Conservation (phyloP, 2,113 vertebrate species). For the Equus quagga region DNA sequence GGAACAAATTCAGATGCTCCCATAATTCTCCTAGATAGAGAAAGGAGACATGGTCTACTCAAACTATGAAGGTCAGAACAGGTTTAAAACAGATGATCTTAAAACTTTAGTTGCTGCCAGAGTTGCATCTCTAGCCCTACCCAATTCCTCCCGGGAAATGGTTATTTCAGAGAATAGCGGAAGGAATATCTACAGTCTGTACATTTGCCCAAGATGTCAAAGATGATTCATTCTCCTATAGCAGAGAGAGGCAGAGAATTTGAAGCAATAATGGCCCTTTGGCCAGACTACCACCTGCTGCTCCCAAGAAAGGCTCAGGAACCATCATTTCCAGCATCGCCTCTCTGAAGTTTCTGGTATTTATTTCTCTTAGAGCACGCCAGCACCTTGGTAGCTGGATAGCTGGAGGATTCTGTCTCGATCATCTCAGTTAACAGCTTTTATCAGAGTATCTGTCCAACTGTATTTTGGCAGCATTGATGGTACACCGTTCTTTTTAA, state of each 20-base stretch:
- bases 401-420: background rate
- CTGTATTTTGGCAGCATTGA: background rate
- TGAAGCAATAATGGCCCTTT: background rate
- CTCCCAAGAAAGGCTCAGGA: background rate
- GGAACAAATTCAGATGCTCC: background rate
- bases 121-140: background rate
- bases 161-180: background rate
- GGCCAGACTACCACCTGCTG: background rate
- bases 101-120: background rate
- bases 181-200: background rate
- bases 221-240: background rate
- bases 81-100: background rate
- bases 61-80: background rate
- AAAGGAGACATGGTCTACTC: background rate
- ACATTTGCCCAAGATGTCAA: background rate
- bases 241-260: background rate
- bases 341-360: conserved; percentile 9
- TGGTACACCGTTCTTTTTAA: background rate
- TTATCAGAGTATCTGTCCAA: background rate
- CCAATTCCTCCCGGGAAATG: background rate
- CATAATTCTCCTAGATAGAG: background rate
- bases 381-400: background rate
- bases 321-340: background rate
- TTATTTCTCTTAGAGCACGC: background rate
- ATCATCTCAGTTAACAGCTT: background rate